Percentiles rank a stretch among this genome's conserved stretches.
Evolutionary conservation across 2,113 vertebrate genomes (phyloP).

Genomic region (Buteo buteo): DNA sequence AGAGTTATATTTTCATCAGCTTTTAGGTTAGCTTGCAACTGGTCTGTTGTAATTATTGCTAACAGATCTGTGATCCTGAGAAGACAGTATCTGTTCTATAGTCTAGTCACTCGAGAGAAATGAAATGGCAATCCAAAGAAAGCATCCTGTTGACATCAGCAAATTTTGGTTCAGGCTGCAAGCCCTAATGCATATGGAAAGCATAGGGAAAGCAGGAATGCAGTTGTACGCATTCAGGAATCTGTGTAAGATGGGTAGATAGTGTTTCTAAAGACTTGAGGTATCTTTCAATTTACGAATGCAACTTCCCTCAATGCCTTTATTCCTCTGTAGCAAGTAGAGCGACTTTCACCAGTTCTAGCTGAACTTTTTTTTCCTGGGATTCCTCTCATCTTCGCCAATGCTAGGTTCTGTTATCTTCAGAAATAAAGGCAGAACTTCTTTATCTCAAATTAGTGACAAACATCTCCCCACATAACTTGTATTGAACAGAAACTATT

Average conservation of each 20-base stretch:
- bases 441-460: background rate
- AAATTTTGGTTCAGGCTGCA: background rate
- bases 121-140: background rate
- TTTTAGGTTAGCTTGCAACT: background rate
- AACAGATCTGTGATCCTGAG: conserved; percentile 2
- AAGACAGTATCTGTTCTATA: background rate
- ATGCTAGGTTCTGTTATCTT: background rate
- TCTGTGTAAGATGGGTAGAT: background rate
- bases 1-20: background rate
- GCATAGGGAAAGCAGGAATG: background rate
- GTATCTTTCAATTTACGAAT: background rate
- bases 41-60: background rate
- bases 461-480: background rate
- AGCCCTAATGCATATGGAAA: background rate
- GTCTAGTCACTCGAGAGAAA: background rate
- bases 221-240: background rate
- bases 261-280: background rate
- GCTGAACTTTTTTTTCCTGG: background rate
- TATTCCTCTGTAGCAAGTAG: background rate
- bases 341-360: background rate
- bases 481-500: background rate
- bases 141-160: background rate
- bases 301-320: background rate
- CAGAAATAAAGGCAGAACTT: background rate
- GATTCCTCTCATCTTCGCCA: background rate